These are phyloP conservation scores for Coccyzus lansbergi DNA, from an alignment of 2,797 vertebrate genomes.

Conservation along the genomic window DNA sequence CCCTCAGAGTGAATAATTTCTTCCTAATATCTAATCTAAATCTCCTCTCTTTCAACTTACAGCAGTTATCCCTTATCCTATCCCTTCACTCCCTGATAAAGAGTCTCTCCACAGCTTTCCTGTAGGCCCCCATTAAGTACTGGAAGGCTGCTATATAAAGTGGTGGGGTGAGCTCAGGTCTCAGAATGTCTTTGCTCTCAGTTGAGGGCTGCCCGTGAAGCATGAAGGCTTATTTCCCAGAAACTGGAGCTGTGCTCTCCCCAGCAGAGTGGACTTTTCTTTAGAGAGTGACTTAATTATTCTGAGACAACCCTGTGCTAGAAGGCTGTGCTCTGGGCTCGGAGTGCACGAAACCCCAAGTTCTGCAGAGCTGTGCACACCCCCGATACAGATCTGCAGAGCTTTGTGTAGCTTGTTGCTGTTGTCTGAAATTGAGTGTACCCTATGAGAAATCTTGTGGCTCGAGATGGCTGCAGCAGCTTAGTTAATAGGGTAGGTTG, in stretches of 20 bases:
- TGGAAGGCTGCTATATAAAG: too few species aligned
- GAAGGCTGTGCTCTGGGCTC: neutral
- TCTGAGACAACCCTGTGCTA: neutral
- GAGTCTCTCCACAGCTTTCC: too few species aligned
- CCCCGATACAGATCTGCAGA: fast-evolving
- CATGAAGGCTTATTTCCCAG: neutral
- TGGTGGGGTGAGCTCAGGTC: fast-evolving
- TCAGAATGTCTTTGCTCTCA: neutral
- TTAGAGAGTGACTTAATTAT: neutral
- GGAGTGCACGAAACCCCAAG: fast-evolving
- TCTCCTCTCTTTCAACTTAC: too few species aligned
- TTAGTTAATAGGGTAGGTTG: neutral
- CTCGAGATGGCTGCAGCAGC: neutral
- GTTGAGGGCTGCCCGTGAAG: neutral
- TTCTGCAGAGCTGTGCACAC: neutral
- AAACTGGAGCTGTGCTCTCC: neutral
- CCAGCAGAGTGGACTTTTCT: fast-evolving
- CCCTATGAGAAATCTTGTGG: neutral
- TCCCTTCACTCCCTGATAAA: too few species aligned
- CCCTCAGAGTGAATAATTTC: too few species aligned
- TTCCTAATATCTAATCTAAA: too few species aligned
- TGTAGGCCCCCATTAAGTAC: too few species aligned
- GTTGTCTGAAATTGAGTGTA: neutral
- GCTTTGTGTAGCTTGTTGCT: neutral
- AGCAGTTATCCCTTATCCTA: too few species aligned